Evolutionary conservation across 2,797 vertebrate species (phyloP).

Genomic region (Pseudocheirus occidentalis): DNA sequence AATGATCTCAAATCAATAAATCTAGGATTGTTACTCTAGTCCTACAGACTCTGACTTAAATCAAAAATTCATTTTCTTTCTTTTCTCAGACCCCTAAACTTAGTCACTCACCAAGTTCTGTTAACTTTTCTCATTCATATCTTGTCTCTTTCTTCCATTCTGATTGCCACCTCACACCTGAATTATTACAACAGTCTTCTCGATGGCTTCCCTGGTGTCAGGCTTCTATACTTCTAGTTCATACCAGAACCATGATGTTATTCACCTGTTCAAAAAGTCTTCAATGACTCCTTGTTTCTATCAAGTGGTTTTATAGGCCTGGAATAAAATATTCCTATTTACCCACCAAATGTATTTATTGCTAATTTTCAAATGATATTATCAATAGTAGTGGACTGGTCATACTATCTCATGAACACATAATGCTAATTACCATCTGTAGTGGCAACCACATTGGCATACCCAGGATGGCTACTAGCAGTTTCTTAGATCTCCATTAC

Average conservation of each 20-base stretch:
- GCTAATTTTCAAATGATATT: not conserved
- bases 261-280: no score
- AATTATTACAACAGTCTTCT: no score
- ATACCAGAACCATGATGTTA: rapidly evolving
- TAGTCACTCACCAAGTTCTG: not conserved
- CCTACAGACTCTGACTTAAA: not conserved
- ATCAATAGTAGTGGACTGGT: not conserved
- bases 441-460: no score
- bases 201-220: no score
- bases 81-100: not conserved
- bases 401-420: not conserved
- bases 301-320: not conserved
- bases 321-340: not conserved
- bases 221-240: not conserved
- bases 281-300: rapidly evolving
- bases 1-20: not conserved
- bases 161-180: no score
- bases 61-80: not conserved
- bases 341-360: not conserved
- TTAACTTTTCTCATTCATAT: no score
- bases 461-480: no score
- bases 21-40: not conserved
- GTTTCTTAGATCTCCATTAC: no score
- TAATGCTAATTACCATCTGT: not conserved
- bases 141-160: not conserved